These are phyloP conservation scores for Drosophila auraria DNA, from an alignment of 1,140 invertebrate genomes.

Conservation along the genomic window DNA sequence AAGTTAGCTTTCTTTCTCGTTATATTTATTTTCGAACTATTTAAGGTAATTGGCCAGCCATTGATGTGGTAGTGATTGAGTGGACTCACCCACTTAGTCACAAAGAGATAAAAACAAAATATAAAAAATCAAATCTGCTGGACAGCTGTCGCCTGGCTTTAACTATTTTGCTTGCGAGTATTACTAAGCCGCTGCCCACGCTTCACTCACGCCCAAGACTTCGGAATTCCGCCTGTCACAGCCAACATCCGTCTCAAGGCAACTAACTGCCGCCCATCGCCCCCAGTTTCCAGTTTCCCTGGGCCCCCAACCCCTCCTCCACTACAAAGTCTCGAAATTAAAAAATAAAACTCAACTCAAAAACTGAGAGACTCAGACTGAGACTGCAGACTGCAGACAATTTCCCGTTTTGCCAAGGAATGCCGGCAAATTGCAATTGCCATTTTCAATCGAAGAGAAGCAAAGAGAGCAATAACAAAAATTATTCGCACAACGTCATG, in stretches of 20 bases:
- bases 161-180: conserved; percentile 31
- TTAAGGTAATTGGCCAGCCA: conserved; percentile 9
- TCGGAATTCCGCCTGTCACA: conserved; percentile 69
- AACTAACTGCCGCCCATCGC: conserved; percentile 26
- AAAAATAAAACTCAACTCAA: conserved; percentile 7
- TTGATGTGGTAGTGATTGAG: conserved; percentile 11
- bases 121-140: not conserved
- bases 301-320: not conserved
- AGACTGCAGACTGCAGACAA: conserved; percentile 51
- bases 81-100: conserved; percentile 36
- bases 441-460: conserved; percentile 30
- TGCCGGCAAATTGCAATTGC: conserved; percentile 48
- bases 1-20: too few relatives aligned
- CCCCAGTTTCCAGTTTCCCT: conserved; percentile 11
- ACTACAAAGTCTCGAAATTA: not conserved
- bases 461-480: conserved; percentile 12
- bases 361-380: conserved; percentile 4
- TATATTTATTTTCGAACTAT: conserved; percentile 5
- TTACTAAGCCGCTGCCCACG: conserved; percentile 69
- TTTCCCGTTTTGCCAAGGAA: conserved; percentile 54
- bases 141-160: conserved; percentile 28
- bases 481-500: conserved; percentile 54
- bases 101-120: not conserved
- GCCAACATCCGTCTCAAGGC: conserved; percentile 73
- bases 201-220: conserved; percentile 68